phyloP scores from a whole-genome alignment of 2,888 invertebrate genomes.

The Xylocampa areola region DNA sequence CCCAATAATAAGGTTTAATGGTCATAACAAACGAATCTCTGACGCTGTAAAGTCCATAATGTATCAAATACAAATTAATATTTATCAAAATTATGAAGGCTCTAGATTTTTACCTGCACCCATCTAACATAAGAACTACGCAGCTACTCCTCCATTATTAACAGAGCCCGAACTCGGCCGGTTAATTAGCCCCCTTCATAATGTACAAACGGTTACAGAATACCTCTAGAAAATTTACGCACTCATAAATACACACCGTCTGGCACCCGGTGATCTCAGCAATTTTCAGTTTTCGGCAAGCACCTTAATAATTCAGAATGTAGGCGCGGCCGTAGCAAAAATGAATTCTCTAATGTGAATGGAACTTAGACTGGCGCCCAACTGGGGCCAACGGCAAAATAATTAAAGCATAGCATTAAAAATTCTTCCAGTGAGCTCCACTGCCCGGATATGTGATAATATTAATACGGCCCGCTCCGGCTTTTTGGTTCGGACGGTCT shows the following conservation, averaged over 20 bases:
- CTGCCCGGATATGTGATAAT: slow-evolving; percentile 88
- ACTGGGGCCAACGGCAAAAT: slow-evolving; percentile 82
- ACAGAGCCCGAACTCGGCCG: slow-evolving; percentile 68
- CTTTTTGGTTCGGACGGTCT: slow-evolving; percentile 67
- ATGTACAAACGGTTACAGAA: slow-evolving; percentile 85
- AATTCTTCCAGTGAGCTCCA: slow-evolving; percentile 86
- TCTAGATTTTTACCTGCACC: slow-evolving; percentile 48
- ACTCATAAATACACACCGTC: slow-evolving; percentile 82
- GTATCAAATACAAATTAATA: no score
- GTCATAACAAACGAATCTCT: no score
- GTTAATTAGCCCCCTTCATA: slow-evolving; percentile 88
- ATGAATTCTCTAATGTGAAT: slow-evolving; percentile 89
- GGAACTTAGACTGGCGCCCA: slow-evolving; percentile 80
- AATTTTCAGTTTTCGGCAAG: slow-evolving; percentile 88
- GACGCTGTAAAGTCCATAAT: no score
- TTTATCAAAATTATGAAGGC: slow-evolving; percentile 36
- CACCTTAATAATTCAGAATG: slow-evolving; percentile 63
- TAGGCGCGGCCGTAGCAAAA: slow-evolving; percentile 78
- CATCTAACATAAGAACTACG: slow-evolving; percentile 65
- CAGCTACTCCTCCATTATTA: slow-evolving; percentile 69
- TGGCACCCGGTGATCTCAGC: slow-evolving; percentile 78
- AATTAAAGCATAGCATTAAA: slow-evolving; percentile 89
- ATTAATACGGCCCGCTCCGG: slow-evolving; percentile 79
- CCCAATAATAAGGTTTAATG: no score
- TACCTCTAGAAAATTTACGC: slow-evolving; percentile 83